Evolutionary conservation across 2,113 vertebrate genomes (phyloP), one percentile per base, ranked within the genome.

Genomic region (Regulus satrapa): DNA sequence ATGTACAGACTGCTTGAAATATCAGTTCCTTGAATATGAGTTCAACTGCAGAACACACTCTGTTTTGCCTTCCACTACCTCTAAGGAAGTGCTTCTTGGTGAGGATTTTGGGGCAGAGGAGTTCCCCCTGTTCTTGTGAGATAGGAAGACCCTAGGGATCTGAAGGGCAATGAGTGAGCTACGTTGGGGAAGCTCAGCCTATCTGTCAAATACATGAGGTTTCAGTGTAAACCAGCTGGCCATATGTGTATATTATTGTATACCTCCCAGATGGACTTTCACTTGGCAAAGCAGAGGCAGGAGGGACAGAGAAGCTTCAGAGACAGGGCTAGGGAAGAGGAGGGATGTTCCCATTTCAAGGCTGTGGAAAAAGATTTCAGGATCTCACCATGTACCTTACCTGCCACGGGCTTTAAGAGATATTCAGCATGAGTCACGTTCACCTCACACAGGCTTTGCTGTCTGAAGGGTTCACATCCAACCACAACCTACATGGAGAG

Each of bases 1-100:
- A 84, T 69, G 55, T 87, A 91, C 45, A 67, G 63, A 73, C 34
- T 86, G 38, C 78, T 80, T 81, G 72, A 94, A 95, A 85, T 91
- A 88, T n/a, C n/a, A n/a, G 82, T 91, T 94, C 64, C 67, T 73
- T 59, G 63, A 71, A 67, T 85, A 45, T 36, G 66, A 91, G 26
- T 61, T 95, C 58, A 78, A 46, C 80, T 94, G 80, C n/a, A 62
- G 58, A 93, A 91, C 28, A 83, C 9, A 1, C 32, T 52, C 18
- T 61, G 16, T 78, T 93, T 96, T 84, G 36, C 28, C 36, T 77
- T 28, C 46, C 0, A 0, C 36, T 91, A 58, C 32, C 19, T 78
- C 69, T 59, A 40, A 93, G 25, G 13, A 75, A 87, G 29, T 18
- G 18, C 24, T 79, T 85, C 81, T 61, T 67, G 59, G 61, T 55